Conservation (phyloP, 2,113 vertebrate genomes). For the Ranitomeya variabilis region DNA sequence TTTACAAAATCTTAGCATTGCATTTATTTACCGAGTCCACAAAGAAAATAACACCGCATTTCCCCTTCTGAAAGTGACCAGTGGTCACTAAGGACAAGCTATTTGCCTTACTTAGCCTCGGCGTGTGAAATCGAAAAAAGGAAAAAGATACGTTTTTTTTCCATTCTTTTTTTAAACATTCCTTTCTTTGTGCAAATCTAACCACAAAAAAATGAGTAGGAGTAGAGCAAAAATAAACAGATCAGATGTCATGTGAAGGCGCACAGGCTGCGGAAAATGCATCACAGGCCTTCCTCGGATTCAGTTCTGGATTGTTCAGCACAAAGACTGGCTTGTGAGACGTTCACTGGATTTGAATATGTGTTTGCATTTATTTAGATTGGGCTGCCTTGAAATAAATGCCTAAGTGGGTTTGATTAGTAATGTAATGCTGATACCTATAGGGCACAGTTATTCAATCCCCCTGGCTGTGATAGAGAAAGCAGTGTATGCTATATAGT, state of each 20-base stretch:
- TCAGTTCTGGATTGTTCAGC: background rate
- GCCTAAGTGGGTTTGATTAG: background rate
- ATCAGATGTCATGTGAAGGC: conserved; percentile 39
- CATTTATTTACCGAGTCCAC: conserved; percentile 28
- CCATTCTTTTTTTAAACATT: background rate
- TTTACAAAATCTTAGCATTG: conserved; percentile 13
- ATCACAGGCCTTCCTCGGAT: background rate
- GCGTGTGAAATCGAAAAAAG: background rate
- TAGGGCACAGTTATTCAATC: background rate
- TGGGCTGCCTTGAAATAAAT: conserved; percentile 2
- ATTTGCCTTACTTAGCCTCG: background rate
- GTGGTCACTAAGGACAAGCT: background rate
- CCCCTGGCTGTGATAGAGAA: background rate
- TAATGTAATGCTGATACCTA: conserved; percentile 3
- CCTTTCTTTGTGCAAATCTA: conserved; percentile 30
- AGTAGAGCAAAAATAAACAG: conserved; percentile 48
- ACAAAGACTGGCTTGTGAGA: conserved; percentile 29
- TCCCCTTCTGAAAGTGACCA: background rate
- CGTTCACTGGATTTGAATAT: background rate
- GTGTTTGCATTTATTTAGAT: conserved; percentile 30
- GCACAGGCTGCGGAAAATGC: conserved; percentile 15
- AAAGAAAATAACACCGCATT: background rate
- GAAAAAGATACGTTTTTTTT: background rate
- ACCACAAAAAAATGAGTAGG: conserved; percentile 31
- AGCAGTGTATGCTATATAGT: background rate